A percentile compares a stretch with the other conserved stretches of the same genome.
phyloP scores from a whole-genome alignment of 2,797 vertebrate genomes.

The Tinamus major region DNA sequence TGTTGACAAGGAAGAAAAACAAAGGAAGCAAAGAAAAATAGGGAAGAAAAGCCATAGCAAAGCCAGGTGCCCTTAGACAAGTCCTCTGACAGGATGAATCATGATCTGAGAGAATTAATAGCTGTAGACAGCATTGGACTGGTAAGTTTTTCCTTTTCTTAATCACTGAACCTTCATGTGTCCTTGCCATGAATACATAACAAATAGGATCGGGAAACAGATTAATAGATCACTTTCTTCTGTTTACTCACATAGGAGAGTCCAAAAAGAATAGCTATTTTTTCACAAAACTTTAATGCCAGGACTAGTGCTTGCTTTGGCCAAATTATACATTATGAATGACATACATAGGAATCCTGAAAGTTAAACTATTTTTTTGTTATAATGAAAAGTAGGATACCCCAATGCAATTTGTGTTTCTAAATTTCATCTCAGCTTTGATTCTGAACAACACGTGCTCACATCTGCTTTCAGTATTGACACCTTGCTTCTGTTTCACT shows the following conservation, averaged over 20 bases:
- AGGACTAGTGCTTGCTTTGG: background rate
- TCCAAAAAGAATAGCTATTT: constrained; percentile 20
- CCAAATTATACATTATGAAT: background rate
- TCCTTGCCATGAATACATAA: constrained; percentile 28
- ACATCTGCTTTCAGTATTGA: background rate
- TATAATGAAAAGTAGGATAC: background rate
- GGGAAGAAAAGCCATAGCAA: constrained; percentile 20
- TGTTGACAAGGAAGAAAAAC: constrained; percentile 52
- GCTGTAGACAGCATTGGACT: constrained; percentile 22
- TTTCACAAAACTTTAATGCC: background rate
- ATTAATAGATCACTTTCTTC: constrained; percentile 39
- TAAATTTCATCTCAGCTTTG: background rate
- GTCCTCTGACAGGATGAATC: constrained; percentile 58
- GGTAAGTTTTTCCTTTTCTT: constrained; percentile 62
- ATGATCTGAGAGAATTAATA: constrained; percentile 53
- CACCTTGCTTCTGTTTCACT: background rate
- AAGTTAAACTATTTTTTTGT: background rate
- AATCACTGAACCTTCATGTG: background rate
- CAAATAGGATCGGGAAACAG: constrained; percentile 50
- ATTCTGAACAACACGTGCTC: background rate
- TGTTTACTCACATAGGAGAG: constrained; percentile 20
- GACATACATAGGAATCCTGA: background rate
- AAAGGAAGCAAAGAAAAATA: constrained; percentile 50
- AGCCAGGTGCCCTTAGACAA: constrained; percentile 28
- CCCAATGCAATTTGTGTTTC: background rate